Evolutionary conservation across 2,797 vertebrate genomes (phyloP), one percentile per base, ranked within the genome.

Genomic region (Vireo griseus): DNA sequence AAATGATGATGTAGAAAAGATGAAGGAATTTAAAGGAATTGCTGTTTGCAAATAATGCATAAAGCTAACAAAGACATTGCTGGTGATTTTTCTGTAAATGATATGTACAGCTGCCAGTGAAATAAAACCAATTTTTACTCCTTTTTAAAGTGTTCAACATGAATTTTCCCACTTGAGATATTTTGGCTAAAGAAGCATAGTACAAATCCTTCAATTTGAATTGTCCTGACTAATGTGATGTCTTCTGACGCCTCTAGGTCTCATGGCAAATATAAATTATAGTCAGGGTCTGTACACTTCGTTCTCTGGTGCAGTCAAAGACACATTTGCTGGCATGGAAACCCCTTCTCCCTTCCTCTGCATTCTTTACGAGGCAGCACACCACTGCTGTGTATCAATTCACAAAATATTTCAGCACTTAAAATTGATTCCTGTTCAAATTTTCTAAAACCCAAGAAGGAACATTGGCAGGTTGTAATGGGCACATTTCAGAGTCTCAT

Each of bases 281-380:
- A 81, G 22, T 52, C 86, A 52, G 85, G 76, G 79, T 86, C 96
- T 84, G 83, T 95, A 96, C 93, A 75, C 47, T 94, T 94, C 18
- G 73, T 95, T 95, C 93, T 59, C 73, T 90, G 51, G 31, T 90
- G 55, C 66, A 93, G 83, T 37, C 44, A 69, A 86, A 94, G 85
- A 87, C 92, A 91, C 85, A 83, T 94, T 95, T 94, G 86, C 91
- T 96, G 92, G 93, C 94, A 96, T 86, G 88, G 80, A 94, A 95
- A 92, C 82, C 88, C 86, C 77, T 77, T 50, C 68, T 82, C 62
- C 80, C 33, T 86, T 83, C 35, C 52, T 40, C 76, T 93, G 79
- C 66, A 52, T 86, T 81, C 90, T 92, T 90, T 66, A 58, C 91
- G 84, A 87, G 66, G 84, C 85, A 92, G 71, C 57, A 87, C 63